A percentile compares a stretch with the other conserved stretches of the same genome.
Conservation (phyloP, 2,797 vertebrate genomes). For the Poecilia picta region DNA sequence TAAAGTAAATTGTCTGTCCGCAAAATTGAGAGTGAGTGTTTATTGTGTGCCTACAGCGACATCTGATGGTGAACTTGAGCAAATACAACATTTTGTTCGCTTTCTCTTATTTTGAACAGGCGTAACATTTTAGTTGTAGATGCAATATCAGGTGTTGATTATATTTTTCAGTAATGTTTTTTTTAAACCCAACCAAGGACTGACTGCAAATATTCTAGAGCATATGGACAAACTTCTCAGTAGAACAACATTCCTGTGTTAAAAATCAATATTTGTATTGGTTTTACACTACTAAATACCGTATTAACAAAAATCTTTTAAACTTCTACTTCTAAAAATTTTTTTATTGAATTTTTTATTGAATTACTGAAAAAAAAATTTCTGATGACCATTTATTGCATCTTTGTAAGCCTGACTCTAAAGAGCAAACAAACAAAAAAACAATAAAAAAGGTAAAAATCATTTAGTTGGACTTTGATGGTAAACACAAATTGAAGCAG, state of each 20-base stretch:
- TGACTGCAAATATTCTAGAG: neutral
- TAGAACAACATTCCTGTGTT: neutral
- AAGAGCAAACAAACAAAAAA: neutral
- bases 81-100: neutral
- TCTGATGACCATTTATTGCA: neutral
- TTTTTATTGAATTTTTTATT: too few species aligned
- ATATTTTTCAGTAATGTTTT: neutral
- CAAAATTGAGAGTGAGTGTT: neutral
- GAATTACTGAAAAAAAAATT: neutral
- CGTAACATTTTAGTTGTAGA: neutral
- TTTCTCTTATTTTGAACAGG: neutral
- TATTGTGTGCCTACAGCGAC: neutral
- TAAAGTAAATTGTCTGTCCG: neutral
- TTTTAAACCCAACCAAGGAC: neutral
- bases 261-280: neutral
- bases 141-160: neutral
- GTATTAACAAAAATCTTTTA: neutral
- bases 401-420: neutral
- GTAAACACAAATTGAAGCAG: neutral
- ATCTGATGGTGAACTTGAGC: neutral
- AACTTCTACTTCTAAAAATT: neutral
- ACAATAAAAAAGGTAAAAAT: too few species aligned
- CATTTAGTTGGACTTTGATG: neutral
- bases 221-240: neutral
- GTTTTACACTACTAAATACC: neutral